Percentiles rank a stretch among this genome's conserved stretches.
Conservation (phyloP, 2,797 vertebrate genomes). For the Crax fasciolata region DNA sequence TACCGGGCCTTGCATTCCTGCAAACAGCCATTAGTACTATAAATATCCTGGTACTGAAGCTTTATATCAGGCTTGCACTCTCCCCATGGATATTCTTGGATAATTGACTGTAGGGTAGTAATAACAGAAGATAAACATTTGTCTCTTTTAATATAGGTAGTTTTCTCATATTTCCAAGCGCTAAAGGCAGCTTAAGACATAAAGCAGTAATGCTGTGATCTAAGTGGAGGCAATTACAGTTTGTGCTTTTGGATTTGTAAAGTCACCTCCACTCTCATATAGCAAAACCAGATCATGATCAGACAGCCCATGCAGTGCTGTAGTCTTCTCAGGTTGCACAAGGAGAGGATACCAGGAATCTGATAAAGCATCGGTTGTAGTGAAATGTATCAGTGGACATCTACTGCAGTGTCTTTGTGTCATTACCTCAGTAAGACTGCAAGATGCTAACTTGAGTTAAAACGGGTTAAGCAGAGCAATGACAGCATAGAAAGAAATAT, state of each 20-base stretch:
- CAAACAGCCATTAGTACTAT: slow-evolving; percentile 82
- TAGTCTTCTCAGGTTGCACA: neutral
- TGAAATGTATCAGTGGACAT: neutral
- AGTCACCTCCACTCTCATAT: neutral
- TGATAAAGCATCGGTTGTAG: neutral
- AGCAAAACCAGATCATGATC: neutral
- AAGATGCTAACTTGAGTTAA: neutral
- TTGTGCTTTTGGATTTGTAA: neutral
- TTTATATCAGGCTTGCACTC: slow-evolving; percentile 82
- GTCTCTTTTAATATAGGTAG: neutral
- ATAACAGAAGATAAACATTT: neutral
- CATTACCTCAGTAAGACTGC: neutral
- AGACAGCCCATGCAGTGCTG: neutral
- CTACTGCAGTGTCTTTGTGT: neutral
- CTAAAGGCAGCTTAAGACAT: neutral
- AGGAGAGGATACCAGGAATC: neutral
- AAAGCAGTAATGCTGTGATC: neutral
- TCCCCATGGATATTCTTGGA: slow-evolving; percentile 86
- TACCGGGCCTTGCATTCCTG: slow-evolving; percentile 83
- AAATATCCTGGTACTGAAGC: slow-evolving; percentile 72
- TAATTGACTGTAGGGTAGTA: slow-evolving; percentile 79
- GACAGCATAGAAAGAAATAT: neutral
- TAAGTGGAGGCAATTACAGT: neutral
- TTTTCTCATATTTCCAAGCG: neutral
- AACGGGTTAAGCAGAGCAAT: neutral